A percentile compares a stretch with the other conserved stretches of the same genome.
Evolutionary conservation across 2,113 vertebrate species (phyloP).

Genomic region (Phylloscopus trochilus): DNA sequence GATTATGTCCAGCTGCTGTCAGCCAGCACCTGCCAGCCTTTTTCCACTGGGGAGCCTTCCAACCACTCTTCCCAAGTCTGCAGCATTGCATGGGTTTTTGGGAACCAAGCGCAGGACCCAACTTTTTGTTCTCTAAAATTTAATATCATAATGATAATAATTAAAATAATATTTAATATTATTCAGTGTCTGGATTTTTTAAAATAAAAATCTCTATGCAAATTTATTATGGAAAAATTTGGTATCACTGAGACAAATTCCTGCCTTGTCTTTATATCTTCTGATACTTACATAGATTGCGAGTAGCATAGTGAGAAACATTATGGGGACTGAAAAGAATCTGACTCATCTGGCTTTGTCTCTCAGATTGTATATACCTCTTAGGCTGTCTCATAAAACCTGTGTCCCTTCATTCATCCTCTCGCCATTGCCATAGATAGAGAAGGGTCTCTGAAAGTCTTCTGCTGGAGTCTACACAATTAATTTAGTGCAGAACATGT

Average conservation of each 20-base stretch:
- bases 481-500: background rate
- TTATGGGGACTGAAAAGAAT: background rate
- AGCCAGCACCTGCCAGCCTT: accelerated
- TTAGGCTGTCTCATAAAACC: background rate
- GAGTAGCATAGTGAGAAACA: background rate
- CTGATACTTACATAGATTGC: background rate
- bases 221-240: background rate
- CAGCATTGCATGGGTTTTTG: background rate
- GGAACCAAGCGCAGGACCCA: background rate
- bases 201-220: background rate
- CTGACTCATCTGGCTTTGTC: background rate
- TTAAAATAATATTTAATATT: background rate
- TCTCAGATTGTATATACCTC: background rate
- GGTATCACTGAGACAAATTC: background rate
- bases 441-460: background rate
- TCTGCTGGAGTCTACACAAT: background rate
- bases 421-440: background rate
- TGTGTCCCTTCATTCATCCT: background rate
- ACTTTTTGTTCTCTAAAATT: background rate
- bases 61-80: background rate
- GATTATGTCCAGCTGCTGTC: background rate
- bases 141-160: background rate
- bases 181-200: background rate
- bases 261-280: background rate
- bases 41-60: background rate